Conservation (phyloP, 2,888 invertebrate species). For the Drosophila tripunctata region DNA sequence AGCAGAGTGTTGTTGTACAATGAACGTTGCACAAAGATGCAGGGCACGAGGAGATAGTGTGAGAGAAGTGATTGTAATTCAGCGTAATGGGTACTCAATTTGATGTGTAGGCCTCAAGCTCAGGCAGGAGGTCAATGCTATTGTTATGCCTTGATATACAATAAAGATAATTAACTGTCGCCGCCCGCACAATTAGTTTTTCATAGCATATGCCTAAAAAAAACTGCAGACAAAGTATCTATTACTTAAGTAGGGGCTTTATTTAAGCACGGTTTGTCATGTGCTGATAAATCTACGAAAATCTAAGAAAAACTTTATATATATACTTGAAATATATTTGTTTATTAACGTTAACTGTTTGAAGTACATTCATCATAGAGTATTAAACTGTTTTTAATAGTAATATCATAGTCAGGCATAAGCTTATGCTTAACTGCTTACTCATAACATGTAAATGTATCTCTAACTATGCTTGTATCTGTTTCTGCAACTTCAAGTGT, state of each 20-base stretch:
- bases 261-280: too few species aligned
- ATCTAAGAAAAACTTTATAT: too few species aligned
- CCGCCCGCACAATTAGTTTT: constrained; percentile 29
- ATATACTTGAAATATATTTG: too few species aligned
- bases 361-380: too few species aligned
- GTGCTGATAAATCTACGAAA: too few species aligned
- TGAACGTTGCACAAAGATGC: constrained; percentile 23
- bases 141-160: constrained; percentile 42
- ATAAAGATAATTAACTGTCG: constrained; percentile 35
- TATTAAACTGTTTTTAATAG: not conserved
- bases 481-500: constrained; percentile 17
- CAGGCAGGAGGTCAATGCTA: constrained; percentile 57
- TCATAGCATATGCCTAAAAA: too few species aligned
- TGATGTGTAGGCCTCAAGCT: constrained; percentile 36
- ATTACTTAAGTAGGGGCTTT: too few species aligned
- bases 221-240: not conserved
- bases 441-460: not conserved
- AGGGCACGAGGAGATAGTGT: not conserved
- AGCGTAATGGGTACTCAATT: constrained; percentile 3
- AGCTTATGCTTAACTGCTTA: not conserved
- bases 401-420: not conserved
- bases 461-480: not conserved
- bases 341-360: too few species aligned
- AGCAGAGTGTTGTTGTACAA: constrained; percentile 46
- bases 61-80: not conserved